Evolutionary conservation across 2,113 vertebrate genomes (phyloP), one percentile per base, ranked within the genome.

Genomic region (Cromileptes altivelis): DNA sequence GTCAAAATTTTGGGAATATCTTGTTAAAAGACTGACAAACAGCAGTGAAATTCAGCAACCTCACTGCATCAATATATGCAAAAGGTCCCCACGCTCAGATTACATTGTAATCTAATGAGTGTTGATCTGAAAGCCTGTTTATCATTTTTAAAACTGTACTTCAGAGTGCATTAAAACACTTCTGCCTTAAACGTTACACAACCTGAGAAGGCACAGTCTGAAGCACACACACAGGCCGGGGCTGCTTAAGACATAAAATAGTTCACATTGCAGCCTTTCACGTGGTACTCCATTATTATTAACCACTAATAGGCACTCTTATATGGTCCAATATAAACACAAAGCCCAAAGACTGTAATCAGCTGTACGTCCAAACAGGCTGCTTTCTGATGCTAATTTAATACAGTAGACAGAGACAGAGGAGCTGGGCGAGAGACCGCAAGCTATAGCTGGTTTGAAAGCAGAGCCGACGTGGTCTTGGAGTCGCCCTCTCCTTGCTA

Each of bases 361-460:
- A 81, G 21, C 53, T 56, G 25, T 60, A 55, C 2, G 7, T 71
- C 70, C 64, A 75, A 82, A 71, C 53, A 52, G 63, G 30, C 67
- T 23, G 53, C 49, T 78, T 68, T 87, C 68, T 74, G 79, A 89
- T 82, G 89, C 84, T 90, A 90, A 92, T 90, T 85, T 78, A 85
- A 82, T 49, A 40, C 69, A 78, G 80, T 45, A 83, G 77, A 85
- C 53, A 9, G 45, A 75, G 76, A 75, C 83, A 56, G 70, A 88
- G 78, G 47, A 85, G 62, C 64, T 30, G 84, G 64, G 52, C 8
- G 12, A 77, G 49, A 72, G 64, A 88, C 84, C 71, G 4, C 70
- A 74, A 71, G 70, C 72, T 42, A 12, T 11, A 33, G 81, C 70
- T 50, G 78, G 72, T 61, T 75, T 74, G 88, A 92, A 85, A 86